phyloP scores from a whole-genome alignment of 2,113 vertebrate genomes.

The Callocephalon fimbriatum region DNA sequence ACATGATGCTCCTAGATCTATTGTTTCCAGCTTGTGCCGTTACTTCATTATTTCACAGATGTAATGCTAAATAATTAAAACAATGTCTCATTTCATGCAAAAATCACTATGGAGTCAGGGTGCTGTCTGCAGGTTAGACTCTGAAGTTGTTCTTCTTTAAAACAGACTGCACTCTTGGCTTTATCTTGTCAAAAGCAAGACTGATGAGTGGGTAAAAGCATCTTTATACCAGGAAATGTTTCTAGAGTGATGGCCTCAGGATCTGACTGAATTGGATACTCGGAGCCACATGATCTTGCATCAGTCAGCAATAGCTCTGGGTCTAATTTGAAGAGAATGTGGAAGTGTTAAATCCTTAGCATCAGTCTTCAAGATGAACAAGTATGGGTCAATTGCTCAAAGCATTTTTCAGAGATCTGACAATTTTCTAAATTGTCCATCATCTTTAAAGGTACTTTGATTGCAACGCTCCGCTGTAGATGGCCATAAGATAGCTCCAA shows the following conservation, averaged over 20 bases:
- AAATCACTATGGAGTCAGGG: not conserved
- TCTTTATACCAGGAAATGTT: slow-evolving; percentile 45
- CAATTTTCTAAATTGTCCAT: slow-evolving; percentile 65
- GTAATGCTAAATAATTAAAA: not conserved
- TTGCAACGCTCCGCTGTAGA: not conserved
- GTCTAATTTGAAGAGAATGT: slow-evolving; percentile 47
- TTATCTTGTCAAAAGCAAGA: slow-evolving; percentile 38
- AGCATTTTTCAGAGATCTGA: slow-evolving; percentile 59
- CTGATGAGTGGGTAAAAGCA: slow-evolving; percentile 19
- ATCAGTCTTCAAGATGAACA: slow-evolving; percentile 54
- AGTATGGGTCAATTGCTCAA: slow-evolving; percentile 48
- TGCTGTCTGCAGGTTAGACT: not conserved
- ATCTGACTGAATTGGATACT: slow-evolving; percentile 38
- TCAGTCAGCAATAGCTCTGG: slow-evolving; percentile 15
- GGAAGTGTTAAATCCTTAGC: slow-evolving; percentile 39
- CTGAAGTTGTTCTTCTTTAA: not conserved
- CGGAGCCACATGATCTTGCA: slow-evolving; percentile 19
- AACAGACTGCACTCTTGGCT: not conserved
- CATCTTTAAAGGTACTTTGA: slow-evolving; percentile 54
- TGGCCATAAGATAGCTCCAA: not conserved
- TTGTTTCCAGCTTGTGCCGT: not conserved
- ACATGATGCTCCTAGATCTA: not conserved
- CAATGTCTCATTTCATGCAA: not conserved
- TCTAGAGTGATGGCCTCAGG: slow-evolving; percentile 25
- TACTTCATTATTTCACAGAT: not conserved